Evolutionary conservation across 2,113 vertebrate species (phyloP).

Genomic region (Hippocampus barbouri): DNA sequence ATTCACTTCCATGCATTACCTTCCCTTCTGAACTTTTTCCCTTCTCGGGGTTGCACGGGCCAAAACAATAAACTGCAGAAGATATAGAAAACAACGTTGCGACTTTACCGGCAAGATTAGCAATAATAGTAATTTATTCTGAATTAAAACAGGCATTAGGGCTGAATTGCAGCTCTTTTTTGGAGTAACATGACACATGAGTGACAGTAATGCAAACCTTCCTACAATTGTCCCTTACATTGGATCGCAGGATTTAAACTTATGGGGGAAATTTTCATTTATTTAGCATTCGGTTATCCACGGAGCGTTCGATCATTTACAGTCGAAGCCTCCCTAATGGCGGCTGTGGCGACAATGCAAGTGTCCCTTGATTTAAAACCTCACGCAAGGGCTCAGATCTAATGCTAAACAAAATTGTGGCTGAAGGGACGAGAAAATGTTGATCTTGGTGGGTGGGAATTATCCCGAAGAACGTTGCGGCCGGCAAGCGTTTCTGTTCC

Average conservation of each 20-base stretch:
- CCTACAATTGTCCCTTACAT: constrained; percentile 64
- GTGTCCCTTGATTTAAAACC: background rate
- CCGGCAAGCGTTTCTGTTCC: constrained; percentile 1
- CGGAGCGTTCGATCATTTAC: background rate
- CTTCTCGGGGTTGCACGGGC: background rate
- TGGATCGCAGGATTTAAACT: constrained; percentile 28
- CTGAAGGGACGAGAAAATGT: constrained; percentile 25
- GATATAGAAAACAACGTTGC: constrained; percentile 21
- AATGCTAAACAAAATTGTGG: constrained; percentile 43
- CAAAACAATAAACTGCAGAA: constrained; percentile 33
- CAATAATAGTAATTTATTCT: constrained; percentile 35
- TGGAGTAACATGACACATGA: constrained; percentile 58
- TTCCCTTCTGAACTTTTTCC: no score
- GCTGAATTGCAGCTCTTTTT: constrained; percentile 8
- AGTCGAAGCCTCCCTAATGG: background rate
- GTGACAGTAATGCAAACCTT: constrained; percentile 59
- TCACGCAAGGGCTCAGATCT: constrained; percentile 7
- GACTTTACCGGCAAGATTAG: constrained; percentile 29
- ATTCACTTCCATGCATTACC: background rate
- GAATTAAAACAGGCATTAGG: constrained; percentile 27
- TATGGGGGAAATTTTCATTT: background rate
- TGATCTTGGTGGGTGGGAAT: constrained; percentile 41
- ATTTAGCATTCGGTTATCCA: background rate
- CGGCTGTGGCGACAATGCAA: background rate
- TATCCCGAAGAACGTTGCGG: constrained; percentile 12